Evolutionary conservation across 2,888 invertebrate species (phyloP), one percentile per base, ranked within the genome.

Genomic region (Onthophagus sagittarius): DNA sequence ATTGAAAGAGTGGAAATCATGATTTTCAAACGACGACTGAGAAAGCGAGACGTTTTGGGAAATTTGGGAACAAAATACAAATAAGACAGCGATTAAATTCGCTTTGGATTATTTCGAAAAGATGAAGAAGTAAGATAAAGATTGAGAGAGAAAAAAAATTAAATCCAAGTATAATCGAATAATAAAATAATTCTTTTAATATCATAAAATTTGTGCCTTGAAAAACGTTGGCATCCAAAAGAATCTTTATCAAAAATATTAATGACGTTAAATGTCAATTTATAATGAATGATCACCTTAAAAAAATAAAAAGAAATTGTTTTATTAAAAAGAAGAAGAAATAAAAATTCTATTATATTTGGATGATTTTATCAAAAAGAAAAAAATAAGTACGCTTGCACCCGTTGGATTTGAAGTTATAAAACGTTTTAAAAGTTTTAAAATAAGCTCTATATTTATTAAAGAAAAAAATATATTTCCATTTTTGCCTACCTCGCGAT

Each of bases 1-100:
- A 82, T 88, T 94, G 74, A 88, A 93, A 81, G 93, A 93, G 72
- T 94, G 94, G 94, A 91, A 93, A 79, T 93, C 93, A 90, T 93
- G 90, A 91, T 84, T 85, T 77, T 76, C 80, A 80, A 81, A 84
- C 11, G 39, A 53, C 6, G 11, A 53, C 11, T 53, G 73, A 82
- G 80, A 78, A 75, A 73, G 7, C 2, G 23, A 7, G 64, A 23
- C 15, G 64, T 15, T 13, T 64, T 64, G 23, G 23, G 23, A 53
- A 53, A 53, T 53, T 53, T 53, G 39, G 39, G 39, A 53, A 53
- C 39, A 53, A 53, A 53, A 53, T 53, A 53, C 2, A 23, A 23
- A 23, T 23, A 23, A 23, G 1, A 23, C 1, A 1, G 23, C 23
- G 23, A 23, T 23, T 23, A 23, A 23, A 23, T 23, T 23, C 23